A percentile compares a stretch with the other conserved stretches of the same genome.
phyloP scores from a whole-genome alignment of 2,888 invertebrate genomes.

The Nipponacmea schrenckii region DNA sequence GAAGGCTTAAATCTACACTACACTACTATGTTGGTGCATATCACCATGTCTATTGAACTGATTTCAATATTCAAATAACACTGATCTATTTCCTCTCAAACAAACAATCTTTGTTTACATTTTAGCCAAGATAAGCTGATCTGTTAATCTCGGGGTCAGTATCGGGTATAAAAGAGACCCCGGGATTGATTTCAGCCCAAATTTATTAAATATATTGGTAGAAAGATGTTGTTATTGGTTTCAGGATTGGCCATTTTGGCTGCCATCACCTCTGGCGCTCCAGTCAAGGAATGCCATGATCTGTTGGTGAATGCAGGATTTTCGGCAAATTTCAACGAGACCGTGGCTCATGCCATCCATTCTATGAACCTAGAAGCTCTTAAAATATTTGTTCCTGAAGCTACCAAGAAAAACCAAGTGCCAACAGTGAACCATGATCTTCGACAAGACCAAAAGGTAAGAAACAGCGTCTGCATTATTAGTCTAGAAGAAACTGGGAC shows the following conservation, averaged over 20 bases:
- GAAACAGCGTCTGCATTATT: neutral
- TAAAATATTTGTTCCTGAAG: conserved; percentile 42
- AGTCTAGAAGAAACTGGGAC: too few species aligned
- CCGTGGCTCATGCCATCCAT: conserved; percentile 54
- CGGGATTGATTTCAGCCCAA: too few species aligned
- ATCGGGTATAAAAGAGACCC: too few species aligned
- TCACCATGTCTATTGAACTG: too few species aligned
- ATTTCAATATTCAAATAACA: too few species aligned
- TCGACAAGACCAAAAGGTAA: conserved; percentile 14
- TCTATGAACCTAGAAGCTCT: conserved; percentile 51
- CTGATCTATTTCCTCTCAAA: too few species aligned
- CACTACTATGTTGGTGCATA: too few species aligned
- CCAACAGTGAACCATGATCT: conserved; percentile 55
- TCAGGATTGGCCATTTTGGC: neutral
- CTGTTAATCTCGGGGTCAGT: too few species aligned
- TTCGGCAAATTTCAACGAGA: conserved; percentile 46
- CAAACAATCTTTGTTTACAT: too few species aligned
- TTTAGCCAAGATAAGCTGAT: too few species aligned
- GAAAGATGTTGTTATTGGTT: neutral
- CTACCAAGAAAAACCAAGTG: conserved; percentile 41
- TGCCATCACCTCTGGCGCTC: neutral
- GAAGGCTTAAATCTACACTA: too few species aligned
- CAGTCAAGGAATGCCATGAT: conserved; percentile 16
- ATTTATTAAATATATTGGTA: too few species aligned
- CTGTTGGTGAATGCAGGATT: conserved; percentile 26